Conservation (phyloP, 2,888 invertebrate genomes). For the Chrysodeixis includens region DNA sequence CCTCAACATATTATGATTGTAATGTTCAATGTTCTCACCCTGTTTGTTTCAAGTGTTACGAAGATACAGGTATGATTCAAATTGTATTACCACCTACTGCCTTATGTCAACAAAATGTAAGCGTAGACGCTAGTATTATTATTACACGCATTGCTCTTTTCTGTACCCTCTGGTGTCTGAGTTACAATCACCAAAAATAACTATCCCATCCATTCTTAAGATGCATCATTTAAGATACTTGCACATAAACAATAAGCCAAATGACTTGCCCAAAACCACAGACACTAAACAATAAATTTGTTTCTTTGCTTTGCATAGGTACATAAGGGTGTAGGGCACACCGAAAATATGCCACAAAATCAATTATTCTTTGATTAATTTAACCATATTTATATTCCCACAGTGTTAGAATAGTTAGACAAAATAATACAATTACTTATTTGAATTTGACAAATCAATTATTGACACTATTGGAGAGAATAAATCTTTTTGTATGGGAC, state of each 20-base stretch:
- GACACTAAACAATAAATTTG: no score
- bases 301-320: neutral
- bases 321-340: neutral
- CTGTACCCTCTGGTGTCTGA: neutral
- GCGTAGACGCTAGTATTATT: neutral
- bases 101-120: constrained; percentile 33
- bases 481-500: neutral
- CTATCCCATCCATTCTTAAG: no score
- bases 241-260: no score
- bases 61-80: constrained; percentile 14
- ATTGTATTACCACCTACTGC: constrained; percentile 40
- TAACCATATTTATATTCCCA: no score
- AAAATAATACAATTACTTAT: neutral
- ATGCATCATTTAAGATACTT: no score
- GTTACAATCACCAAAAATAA: neutral
- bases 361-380: no score
- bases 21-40: constrained; percentile 4
- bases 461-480: neutral
- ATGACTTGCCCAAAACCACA: no score
- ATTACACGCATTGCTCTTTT: neutral
- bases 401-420: no score
- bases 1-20: constrained; percentile 20
- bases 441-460: neutral
- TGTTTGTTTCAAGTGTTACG: constrained; percentile 1
- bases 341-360: no score